These are phyloP conservation scores for Coleophora flavipennella DNA, from an alignment of 2,888 invertebrate genomes.

Conservation along the genomic window DNA sequence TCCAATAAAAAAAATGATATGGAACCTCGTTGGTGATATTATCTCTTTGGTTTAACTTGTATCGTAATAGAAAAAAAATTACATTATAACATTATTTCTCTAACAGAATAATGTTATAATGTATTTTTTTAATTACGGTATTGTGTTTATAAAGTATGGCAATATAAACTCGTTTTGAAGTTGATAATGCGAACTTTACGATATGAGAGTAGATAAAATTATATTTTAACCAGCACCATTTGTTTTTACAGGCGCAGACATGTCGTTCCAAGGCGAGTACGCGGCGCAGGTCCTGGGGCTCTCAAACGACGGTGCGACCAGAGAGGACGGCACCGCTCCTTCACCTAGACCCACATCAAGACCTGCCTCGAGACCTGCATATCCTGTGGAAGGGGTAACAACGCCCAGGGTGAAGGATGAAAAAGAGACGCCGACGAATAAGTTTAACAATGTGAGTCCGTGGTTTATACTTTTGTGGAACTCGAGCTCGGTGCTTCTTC, in stretches of 20 bases:
- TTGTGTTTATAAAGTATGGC: too few relatives aligned
- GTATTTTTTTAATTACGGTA: too few relatives aligned
- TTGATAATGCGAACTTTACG: too few relatives aligned
- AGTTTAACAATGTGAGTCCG: constrained; percentile 28
- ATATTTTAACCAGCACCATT: neutral
- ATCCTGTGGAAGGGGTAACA: constrained; percentile 6
- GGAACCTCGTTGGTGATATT: too few relatives aligned
- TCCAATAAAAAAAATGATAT: too few relatives aligned
- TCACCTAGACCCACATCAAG: constrained; percentile 28
- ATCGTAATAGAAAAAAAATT: too few relatives aligned
- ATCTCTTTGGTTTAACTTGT: too few relatives aligned
- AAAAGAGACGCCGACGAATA: constrained; percentile 35
- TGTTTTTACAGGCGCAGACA: constrained; percentile 79
- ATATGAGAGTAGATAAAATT: neutral
- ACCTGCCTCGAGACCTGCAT: constrained; percentile 25
- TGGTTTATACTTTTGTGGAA: too few relatives aligned
- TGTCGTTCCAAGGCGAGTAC: constrained; percentile 92
- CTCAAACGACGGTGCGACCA: constrained; percentile 65
- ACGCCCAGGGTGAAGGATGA: constrained; percentile 31
- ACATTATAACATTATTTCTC: too few relatives aligned
- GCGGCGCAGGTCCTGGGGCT: constrained; percentile 90
- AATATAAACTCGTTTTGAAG: too few relatives aligned
- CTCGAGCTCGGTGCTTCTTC: too few relatives aligned
- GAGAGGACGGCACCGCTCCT: constrained; percentile 33
- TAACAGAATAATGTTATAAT: too few relatives aligned